Base-by-base conservation (phyloP, 2,113 vertebrate genomes). In the Apteryx owenii region DNA sequence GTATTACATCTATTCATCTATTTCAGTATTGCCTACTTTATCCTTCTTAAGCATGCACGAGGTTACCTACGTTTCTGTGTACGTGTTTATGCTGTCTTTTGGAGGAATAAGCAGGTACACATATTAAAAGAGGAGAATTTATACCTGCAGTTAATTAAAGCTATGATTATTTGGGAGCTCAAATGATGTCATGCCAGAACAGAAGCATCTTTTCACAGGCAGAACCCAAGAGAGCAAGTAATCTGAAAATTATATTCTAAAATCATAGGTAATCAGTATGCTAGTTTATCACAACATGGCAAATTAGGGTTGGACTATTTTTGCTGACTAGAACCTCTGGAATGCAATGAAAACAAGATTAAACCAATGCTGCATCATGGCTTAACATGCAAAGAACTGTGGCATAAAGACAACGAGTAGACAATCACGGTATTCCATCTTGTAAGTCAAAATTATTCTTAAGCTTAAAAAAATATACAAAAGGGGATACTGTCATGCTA, bases 241-340 rank as follows among this genome's bases (percentile, higher is more conserved):
- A 96, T 91, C 83, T 87, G 95, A 88, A 97, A 95, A 91, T 91
- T 91, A 86, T 5, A 68, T 87, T 5, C 3, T 68, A 92, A 89
- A 91, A 88, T 93, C 93, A 95, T 61, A 93, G 95, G 94, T 85
- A 89, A 97, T 97, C 92, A 97, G 95, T 58, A 94, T 77, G 64
- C 68, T 3, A 83, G 89, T 92, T 97, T 71, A 94, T 91, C 93
- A 95, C 91, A 90, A 90, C 56, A 56, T 58, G 85, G 72, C 36
- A 92, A 90, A 92, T 96, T 58, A 86, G 31, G 40, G 61, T 7
- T 80, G 80, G 89, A 82, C 44, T 81, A 64, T 71, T 92, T 93
- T 58, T 95, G 87, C 89, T 93, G 86, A 80, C 64, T 76, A 85
- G 72, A 82, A 84, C 68, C 81, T 93, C 70, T 93, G 68, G 84